A percentile compares a stretch with the other conserved stretches of the same genome.
phyloP scores from a whole-genome alignment of 64 coral and sea anemone species.

The Actinia equina region DNA sequence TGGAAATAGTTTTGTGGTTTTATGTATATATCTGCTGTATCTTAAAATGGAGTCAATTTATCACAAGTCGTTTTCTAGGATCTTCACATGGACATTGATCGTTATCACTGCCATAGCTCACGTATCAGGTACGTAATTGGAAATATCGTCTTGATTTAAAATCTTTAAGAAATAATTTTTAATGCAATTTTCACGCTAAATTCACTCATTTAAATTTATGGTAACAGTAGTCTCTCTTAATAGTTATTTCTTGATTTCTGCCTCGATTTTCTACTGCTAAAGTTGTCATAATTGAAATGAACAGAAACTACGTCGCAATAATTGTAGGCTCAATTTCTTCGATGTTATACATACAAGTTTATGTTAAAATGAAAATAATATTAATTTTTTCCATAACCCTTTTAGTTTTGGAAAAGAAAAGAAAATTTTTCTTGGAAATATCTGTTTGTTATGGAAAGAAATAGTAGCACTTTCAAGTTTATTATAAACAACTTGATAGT shows the following conservation, averaged over 20 bases:
- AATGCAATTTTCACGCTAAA: no score
- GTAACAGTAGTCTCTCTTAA: no score
- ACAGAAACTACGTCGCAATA: not conserved
- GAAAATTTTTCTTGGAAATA: not conserved
- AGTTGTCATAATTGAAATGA: not conserved
- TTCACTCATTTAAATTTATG: no score
- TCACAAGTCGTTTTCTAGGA: not conserved
- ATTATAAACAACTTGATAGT: slow-evolving; percentile 9
- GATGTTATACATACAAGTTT: not conserved
- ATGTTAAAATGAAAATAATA: not conserved
- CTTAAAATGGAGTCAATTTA: not conserved
- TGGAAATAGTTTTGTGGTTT: not conserved
- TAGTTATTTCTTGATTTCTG: no score
- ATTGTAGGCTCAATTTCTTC: not conserved
- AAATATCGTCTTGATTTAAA: not conserved
- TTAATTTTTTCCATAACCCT: not conserved
- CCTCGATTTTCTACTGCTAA: no score
- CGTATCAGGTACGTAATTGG: not conserved
- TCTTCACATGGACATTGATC: not conserved
- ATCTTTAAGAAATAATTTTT: not conserved
- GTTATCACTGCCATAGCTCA: not conserved
- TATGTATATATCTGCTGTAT: not conserved
- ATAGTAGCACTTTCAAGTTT: slow-evolving; percentile 23
- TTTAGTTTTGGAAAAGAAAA: not conserved
- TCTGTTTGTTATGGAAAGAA: not conserved